Base-by-base conservation (phyloP, 2,888 invertebrate species). In the Leptogaster cylindrica region DNA sequence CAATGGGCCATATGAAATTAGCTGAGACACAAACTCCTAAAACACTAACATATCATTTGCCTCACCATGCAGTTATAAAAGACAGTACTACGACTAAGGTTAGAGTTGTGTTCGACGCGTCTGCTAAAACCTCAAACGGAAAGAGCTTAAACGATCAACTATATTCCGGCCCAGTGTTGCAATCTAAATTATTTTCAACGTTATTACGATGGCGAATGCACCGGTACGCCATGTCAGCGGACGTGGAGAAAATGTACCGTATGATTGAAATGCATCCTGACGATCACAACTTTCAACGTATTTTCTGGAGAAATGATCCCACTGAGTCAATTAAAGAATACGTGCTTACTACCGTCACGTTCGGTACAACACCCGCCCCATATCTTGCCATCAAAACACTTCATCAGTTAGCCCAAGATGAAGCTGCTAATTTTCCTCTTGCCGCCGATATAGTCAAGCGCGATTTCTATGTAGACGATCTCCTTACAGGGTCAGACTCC, bases 1-100 rank as follows among this genome's bases (percentile, higher is more conserved):
- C 27, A 5, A 2, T 28, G 4, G 28, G 28, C 1, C 51, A 28
- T 16, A 51, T 51, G 51, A 7, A 10, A 1, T 1, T 10, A 10
- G 25, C 12, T 27, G 20, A 46, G 10, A 16, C n/a, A n/a, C n/a
- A n/a, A n/a, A n/a, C n/a, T n/a, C n/a, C n/a, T n/a, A n/a, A n/a
- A 20, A 20, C 2, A 46, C 20, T 46, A 1, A 12, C 12, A 8
- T 4, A 39, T n/a, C n/a, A n/a, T n/a, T n/a, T n/a, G n/a, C 50
- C 50, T 12, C 25, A 50, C 27, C 50, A 50, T n/a, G n/a, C 50
- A n/a, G 50, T 50, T 14, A 4, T 50, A n/a, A 4, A 6, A 23
- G 23, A 23, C 4, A 50, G 50, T 23, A 7, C 25, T 8, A 50
- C 50, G 3, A 50, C 27, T 4, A 50, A 50, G 50, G 12, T 50